These are phyloP conservation scores for Solea solea DNA, from an alignment of 2,113 vertebrate genomes.

Conservation along the genomic window DNA sequence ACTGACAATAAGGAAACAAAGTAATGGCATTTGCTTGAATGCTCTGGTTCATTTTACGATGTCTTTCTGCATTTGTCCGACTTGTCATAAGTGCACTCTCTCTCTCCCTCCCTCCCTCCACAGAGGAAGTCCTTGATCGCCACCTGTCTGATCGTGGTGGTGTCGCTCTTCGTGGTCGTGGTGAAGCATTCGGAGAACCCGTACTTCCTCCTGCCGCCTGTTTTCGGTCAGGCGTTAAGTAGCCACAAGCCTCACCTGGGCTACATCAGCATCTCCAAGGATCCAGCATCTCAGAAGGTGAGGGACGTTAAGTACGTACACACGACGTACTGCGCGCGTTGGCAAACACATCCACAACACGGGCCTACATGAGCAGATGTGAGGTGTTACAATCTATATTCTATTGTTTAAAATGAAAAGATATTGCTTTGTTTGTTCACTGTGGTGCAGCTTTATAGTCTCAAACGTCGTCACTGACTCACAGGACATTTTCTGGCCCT, in stretches of 20 bases:
- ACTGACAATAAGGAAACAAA: conserved; percentile 1
- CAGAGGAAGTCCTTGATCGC: conserved; percentile 90
- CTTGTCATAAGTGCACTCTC: neutral
- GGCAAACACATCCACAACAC: no score
- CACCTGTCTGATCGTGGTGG: conserved; percentile 84
- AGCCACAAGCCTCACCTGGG: conserved; percentile 88
- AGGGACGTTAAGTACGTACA: conserved; percentile 50
- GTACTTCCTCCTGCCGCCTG: conserved; percentile 87
- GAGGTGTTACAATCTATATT: no score
- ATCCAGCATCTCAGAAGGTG: conserved; percentile 84
- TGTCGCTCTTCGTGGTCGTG: conserved; percentile 89
- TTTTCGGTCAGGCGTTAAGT: conserved; percentile 86
- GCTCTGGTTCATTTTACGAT: neutral
- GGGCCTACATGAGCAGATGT: no score
- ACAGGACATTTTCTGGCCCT: no score
- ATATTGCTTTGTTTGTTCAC: no score
- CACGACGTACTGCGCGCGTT: neutral
- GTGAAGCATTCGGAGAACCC: conserved; percentile 89
- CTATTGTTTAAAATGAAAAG: no score
- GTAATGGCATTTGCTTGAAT: neutral
- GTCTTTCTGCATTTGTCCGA: neutral
- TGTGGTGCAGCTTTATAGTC: no score
- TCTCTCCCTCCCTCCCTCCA: conserved; percentile 15
- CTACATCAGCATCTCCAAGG: conserved; percentile 89
- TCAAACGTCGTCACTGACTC: no score